A percentile compares a stretch with the other conserved stretches of the same genome.
Evolutionary conservation across 2,888 invertebrate species (phyloP).

Genomic region (Pyrrhia umbra): DNA sequence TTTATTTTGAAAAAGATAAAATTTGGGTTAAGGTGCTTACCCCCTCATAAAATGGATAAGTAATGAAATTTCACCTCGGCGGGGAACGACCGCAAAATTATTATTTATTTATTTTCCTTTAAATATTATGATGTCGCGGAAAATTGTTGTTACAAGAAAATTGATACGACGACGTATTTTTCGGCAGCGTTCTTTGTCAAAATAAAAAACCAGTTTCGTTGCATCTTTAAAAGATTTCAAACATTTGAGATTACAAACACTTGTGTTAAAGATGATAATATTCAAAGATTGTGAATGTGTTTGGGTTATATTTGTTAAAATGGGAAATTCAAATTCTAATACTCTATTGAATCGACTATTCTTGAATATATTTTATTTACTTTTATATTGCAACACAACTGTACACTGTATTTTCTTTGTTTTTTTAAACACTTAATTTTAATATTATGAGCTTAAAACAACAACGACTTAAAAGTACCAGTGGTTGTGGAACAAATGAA

Average conservation of each 20-base stretch:
- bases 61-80: slow-evolving; percentile 68
- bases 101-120: slow-evolving; percentile 62
- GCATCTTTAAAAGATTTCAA: no score
- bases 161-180: background rate
- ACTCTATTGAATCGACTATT: no score
- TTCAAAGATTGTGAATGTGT: no score
- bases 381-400: no score
- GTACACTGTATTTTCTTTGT: no score
- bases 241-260: no score
- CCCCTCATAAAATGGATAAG: slow-evolving; percentile 64
- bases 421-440: no score
- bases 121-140: slow-evolving; percentile 35
- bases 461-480: background rate
- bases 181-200: background rate
- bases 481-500: background rate
- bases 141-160: slow-evolving; percentile 9
- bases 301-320: no score
- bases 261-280: no score
- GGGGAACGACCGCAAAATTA: slow-evolving; percentile 38
- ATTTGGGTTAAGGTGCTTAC: slow-evolving; percentile 66
- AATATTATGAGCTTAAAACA: background rate
- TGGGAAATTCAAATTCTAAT: no score
- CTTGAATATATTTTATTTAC: no score
- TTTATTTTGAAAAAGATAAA: slow-evolving; percentile 65
- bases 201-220: no score